Percentiles rank a stretch among this genome's conserved stretches.
phyloP scores from a whole-genome alignment of 2,888 invertebrate genomes.

The Omphaloscelis lunosa region DNA sequence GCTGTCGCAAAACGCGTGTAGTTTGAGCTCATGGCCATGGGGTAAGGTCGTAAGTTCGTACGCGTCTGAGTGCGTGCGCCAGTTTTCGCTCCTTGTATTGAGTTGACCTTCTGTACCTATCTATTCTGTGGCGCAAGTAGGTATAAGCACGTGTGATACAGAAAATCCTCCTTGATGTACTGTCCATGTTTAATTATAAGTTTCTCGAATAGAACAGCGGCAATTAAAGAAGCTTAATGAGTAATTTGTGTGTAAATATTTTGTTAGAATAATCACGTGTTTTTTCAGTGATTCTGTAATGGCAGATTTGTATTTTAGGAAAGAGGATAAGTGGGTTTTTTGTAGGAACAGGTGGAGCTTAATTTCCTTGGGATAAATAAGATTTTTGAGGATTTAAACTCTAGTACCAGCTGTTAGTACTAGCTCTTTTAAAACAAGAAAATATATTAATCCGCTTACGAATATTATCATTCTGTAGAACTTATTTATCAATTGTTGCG shows the following conservation, averaged over 20 bases:
- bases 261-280: conserved; percentile 57
- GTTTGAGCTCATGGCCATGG: too few species aligned
- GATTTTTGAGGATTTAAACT: conserved; percentile 38
- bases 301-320: conserved; percentile 45
- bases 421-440: conserved; percentile 25
- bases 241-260: conserved; percentile 63
- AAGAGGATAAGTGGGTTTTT: conserved; percentile 51
- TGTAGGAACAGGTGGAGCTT: conserved; percentile 57
- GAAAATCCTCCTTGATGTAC: conserved; percentile 83
- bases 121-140: conserved; percentile 78
- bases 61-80: too few species aligned
- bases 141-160: conserved; percentile 75
- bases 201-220: conserved; percentile 73
- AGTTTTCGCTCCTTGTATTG: background rate
- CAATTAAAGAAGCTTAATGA: conserved; percentile 73
- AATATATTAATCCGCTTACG: conserved; percentile 18
- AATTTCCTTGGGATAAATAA: conserved; percentile 33
- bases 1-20: background rate
- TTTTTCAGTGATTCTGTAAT: conserved; percentile 52
- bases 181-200: conserved; percentile 76
- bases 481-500: background rate
- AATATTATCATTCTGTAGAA: background rate
- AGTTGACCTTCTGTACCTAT: background rate
- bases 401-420: conserved; percentile 41
- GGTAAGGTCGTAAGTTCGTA: background rate